These are phyloP conservation scores for Brachymystax lenok DNA, from an alignment of 2,797 vertebrate species.

Conservation along the genomic window DNA sequence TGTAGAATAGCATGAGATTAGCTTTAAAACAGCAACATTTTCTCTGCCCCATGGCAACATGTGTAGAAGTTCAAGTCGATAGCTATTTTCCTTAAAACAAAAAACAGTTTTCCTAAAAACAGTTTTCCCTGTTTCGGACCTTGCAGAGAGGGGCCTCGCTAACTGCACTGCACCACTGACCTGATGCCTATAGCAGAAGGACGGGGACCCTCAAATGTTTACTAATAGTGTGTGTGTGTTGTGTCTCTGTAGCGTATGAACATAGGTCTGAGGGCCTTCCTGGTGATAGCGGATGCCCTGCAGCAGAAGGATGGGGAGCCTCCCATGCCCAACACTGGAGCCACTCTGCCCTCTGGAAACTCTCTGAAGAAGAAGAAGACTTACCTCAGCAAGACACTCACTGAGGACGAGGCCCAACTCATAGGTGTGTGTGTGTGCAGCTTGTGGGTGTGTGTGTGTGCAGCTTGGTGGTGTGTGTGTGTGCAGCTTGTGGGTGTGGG, in stretches of 20 bases:
- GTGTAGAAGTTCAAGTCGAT: too few relatives aligned
- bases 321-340: constrained; percentile 98
- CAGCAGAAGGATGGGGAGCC: constrained; percentile 98
- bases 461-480: constrained; percentile 1
- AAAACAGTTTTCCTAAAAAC: too few relatives aligned
- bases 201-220: too few relatives aligned
- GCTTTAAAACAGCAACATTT: too few relatives aligned
- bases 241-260: constrained; percentile 91
- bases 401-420: constrained; percentile 97
- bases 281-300: constrained; percentile 96
- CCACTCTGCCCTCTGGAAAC: constrained; percentile 96
- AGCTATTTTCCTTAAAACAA: too few relatives aligned
- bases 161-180: too few relatives aligned
- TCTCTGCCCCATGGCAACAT: too few relatives aligned
- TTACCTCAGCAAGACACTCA: constrained; percentile 97
- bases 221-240: constrained; percentile 10
- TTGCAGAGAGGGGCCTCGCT: too few relatives aligned
- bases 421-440: constrained; percentile 82
- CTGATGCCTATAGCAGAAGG: too few relatives aligned
- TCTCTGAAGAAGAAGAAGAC: constrained; percentile 98
- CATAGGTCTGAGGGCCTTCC: constrained; percentile 94
- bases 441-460: constrained; percentile 4
- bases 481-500: not conserved
- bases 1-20: too few relatives aligned
- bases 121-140: too few relatives aligned